Evolutionary conservation across 2,888 invertebrate genomes (phyloP), one percentile per base, ranked within the genome.

Genomic region (Hypena proboscidalis): DNA sequence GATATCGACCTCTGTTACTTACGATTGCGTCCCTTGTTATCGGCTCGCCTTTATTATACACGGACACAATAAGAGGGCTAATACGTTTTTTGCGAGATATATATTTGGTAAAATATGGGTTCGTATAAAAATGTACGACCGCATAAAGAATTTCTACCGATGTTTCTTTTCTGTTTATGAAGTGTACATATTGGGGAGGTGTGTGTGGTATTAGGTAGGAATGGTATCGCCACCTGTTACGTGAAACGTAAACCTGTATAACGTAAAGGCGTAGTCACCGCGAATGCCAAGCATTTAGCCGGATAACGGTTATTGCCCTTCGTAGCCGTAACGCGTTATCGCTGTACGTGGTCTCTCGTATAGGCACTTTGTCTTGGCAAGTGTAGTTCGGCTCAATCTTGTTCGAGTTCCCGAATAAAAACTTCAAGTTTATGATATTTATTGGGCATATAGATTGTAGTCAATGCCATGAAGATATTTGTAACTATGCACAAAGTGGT

Each of bases 1-100:
- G 46, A 51, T 51, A 47, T 58, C 30, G 20, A 32, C 8, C 7
- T 38, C 41, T 38, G 29, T 51, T 40, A 46, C 62, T 50, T 61
- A 50, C 31, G 46, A 64, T 55, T 29, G 47, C 48, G 55, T 48
- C 39, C 36, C 63, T 65, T 61, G 62, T 61, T 63, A 63, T 55
- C 55, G 47, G 30, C 39, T 44, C 20, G 4, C 30, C 31, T 61
- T 61, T 50, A 46, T 59, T 50, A 58, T 48, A 48, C 20, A 38
- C 26, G 31, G 32, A 15, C 25, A 46, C 47, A 55, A 53, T 50
- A 57, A 44, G 19, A 23, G 23, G 17, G 27, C 9, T 19, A 14
- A 54, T 38, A 50, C 27, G 17, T 19, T 58, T n/a, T 47, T 54
- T 39, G 30, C 36, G 36, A 26, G 38, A 50, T 48, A 64, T 58